Evolutionary conservation across 2,113 vertebrate species (phyloP).

Genomic region (Corvus hawaiiensis): DNA sequence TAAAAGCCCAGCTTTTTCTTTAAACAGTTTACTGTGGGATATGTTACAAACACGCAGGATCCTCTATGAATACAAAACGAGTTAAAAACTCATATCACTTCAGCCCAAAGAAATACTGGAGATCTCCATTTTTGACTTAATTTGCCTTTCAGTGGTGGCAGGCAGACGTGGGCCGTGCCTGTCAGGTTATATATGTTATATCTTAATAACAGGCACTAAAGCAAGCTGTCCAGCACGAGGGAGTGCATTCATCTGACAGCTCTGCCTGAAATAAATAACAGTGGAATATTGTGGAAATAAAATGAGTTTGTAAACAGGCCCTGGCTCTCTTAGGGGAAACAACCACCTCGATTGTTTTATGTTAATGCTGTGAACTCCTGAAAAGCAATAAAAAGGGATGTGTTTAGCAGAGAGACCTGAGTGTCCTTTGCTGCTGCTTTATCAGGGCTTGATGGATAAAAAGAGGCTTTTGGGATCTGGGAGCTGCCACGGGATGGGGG

Average conservation of each 20-base stretch:
- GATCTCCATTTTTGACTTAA: conserved; percentile 52
- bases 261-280: conserved; percentile 46
- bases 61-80: conserved; percentile 26
- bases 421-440: neutral
- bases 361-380: neutral
- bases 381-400: neutral
- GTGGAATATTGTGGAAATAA: neutral
- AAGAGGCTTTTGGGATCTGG: neutral
- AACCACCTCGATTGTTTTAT: neutral
- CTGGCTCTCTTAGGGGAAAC: conserved; percentile 12
- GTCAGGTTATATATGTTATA: conserved; percentile 35
- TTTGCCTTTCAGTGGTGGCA: conserved; percentile 36
- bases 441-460: neutral
- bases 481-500: neutral
- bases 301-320: conserved; percentile 31
- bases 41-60: neutral
- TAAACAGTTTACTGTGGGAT: neutral
- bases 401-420: neutral
- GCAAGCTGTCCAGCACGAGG: conserved; percentile 32
- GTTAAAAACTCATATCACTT: conserved; percentile 5
- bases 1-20: neutral
- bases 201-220: conserved; percentile 59
- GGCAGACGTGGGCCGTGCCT: conserved; percentile 45
- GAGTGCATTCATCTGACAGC: conserved; percentile 19
- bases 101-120: conserved; percentile 31